Evolutionary conservation across 2,888 invertebrate species (phyloP), one percentile per base, ranked within the genome.

Genomic region (Sisyra terminalis): DNA sequence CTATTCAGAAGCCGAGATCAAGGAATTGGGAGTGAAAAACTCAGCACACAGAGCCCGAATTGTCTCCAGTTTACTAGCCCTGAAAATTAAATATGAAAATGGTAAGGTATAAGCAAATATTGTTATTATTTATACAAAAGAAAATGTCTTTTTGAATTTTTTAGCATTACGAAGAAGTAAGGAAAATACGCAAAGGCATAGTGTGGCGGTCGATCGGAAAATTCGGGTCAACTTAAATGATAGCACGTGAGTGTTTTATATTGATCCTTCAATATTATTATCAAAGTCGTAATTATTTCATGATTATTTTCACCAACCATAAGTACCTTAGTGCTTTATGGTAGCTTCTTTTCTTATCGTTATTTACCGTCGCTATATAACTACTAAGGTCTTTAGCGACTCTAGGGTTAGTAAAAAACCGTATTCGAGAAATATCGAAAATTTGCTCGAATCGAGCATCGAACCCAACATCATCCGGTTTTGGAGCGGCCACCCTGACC

Each of bases 31-130:
- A 1, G 65, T 79, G 29, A 70, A 69, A 47, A 73, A 73, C 51
- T 66, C 73, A 2, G 70, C 70, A 11, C 77, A 79, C 58, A 60
- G 78, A 24, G 73, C 75, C 2, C 65, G 70, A 50, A 72, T 79
- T 49, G 67, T 75, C 46, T 70, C 74, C 29, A 78, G 74, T 55
- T 60, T 79, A 41, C 65, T 74, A n/a, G 67, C 71, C 7, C 64
- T 78, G 3, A 63, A 71, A 32, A 69, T 72, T 16, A 78, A 77
- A 57, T 70, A 70, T 42, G 62, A 71, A 46, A 63, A 63, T 50
- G 70, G 72, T 61, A 60, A 65, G 53, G 44, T 32, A 14, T n/a
- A n/a, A n/a, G n/a, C n/a, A n/a, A n/a, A n/a, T n/a, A n/a, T n/a
- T n/a, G n/a, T n/a, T n/a, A n/a, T n/a, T n/a, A n/a, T n/a, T n/a